Evolutionary conservation across 1,140 invertebrate species (phyloP), one percentile per base, ranked within the genome.

Genomic region (Brachionus asplanchnoidis): DNA sequence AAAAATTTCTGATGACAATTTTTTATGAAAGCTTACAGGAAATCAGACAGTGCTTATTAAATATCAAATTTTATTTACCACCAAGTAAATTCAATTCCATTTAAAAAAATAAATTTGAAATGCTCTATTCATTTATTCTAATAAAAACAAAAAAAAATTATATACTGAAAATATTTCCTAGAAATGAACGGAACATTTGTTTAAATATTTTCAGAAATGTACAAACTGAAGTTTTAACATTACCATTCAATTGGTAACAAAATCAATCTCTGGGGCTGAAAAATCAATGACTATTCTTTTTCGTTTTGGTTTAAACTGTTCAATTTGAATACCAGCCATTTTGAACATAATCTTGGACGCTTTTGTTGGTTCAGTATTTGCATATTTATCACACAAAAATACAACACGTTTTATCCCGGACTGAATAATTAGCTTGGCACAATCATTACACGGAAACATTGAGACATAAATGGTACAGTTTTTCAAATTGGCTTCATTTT

Each of bases 401-500:
- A 95, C 89, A 3, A 96, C 91, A 87, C 93, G 90, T 85, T 90
- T 93, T 12, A 98, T 95, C 3, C 95, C 94, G n/a, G 95, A 93
- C 88, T 98, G 97, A 87, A 98, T 96, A n/a, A 98, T 96, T 3
- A 97, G 90, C 91, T 98, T 98, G 0, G 96, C 94, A 92, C 97
- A 99, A 89, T 97, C 95, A 88, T 97, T 97, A 88, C 97, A 98
- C 0, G 96, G 96, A 89, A 97, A 98, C 7, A 96, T 88, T 0
- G 92, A 93, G 0, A 95, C 94, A 89, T 96, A 99, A 1, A 98
- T 92, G 0, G 91, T 92, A 87, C 95, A 96, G 85, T 93, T 92
- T 86, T 93, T 93, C 0, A 97, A 89, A 90, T 94, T 92, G 0
- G 92, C 90, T 2, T 91, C 91, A 88, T 95, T 97, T 88, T 94